Base-by-base conservation (phyloP, 2,113 vertebrate genomes). In the Pterophyllum scalare region DNA sequence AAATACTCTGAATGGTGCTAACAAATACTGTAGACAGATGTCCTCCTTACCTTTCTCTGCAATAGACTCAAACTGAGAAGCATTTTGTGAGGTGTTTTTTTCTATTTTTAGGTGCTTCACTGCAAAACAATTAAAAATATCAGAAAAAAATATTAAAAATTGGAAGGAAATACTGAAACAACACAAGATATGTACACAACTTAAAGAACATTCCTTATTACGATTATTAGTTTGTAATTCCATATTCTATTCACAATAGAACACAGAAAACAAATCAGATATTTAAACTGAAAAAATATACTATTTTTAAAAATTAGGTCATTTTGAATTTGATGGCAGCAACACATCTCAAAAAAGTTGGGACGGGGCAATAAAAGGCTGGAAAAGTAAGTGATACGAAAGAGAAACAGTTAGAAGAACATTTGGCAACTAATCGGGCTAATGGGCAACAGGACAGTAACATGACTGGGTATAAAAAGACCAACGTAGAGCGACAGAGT, bases 51-150 rank as follows among this genome's bases (percentile, higher is more conserved):
- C 98, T 96, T 96, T 97, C 84, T 98, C 97, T 90, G 95, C 12
- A 15, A 97, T 94, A 1, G 70, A 40, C 84, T 98, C 96, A 95
- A 99, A 99, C 59, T 94, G 94, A n/a, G 94, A 92, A 4, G 96
- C 96, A 49, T 97, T 96, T 88, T 95, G 88, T 79, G 96, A 96
- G 0, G 89, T n/a, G 8, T 96, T 97, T 93, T 94, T 97, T 93
- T 99, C 98, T 90, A 99, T 96, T 91, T 93, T 95, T 79, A 99
- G 94, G 22, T 91, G 95, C 82, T 89, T 96, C 76, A 99, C 98
- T 99, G 91, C 87, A 94, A 93, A 84, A 83, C 15, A 81, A 52
- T 54, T 60, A 75, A 80, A 82, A 12, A 77, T 15, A 77, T 40
- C 46, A 72, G 26, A 26, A 20, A 1, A 24, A 54, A 5, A 76